Evolutionary conservation across 2,797 vertebrate species (phyloP), one percentile per base, ranked within the genome.

Genomic region (Amazona finschi): DNA sequence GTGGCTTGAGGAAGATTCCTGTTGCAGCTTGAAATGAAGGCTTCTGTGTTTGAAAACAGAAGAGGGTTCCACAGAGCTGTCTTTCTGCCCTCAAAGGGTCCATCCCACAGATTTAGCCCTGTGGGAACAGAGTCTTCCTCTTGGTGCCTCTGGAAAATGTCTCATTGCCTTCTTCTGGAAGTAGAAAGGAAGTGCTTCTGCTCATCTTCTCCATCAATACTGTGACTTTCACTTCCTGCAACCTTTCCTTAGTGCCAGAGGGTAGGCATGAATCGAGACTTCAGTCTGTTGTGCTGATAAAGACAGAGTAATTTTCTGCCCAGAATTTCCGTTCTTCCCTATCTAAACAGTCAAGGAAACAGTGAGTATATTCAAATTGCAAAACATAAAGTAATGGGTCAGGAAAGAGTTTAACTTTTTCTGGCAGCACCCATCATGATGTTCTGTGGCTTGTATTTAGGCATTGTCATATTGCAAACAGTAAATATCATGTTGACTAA

Each of bases 401-500:
- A 85, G 61, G 38, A 85, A 47, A 11, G 6, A 39, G 71, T 36
- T 55, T 70, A 82, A 43, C 19, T 82, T 87, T 53, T 10, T 41
- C 49, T 82, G 78, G 80, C 39, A 89, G n/a, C 10, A 62, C 12
- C 24, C 25, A 85, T 7, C 8, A 47, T 12, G 18, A 36, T 38
- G 25, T 14, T 79, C 38, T 89, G 31, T 85, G 84, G 24, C 17
- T 78, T 78, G 46, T 36, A 58, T 85, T 90, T 86, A 71, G 62
- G 17, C 43, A 62, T 7, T 71, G 24, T 12, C 18, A 13, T 43
- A 19, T 18, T 82, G 11, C 11, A 67, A 87, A 73, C 13, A 73
- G 2, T 41, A 33, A 58, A 46, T 64, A 28, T 43, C n/a, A 81
- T 13, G 16, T 22, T 76, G 8, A 55, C 33, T 73, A 60, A 88